These are phyloP conservation scores for Paratrypauchen microcephalus DNA, from an alignment of 2,797 vertebrate genomes.

Conservation along the genomic window DNA sequence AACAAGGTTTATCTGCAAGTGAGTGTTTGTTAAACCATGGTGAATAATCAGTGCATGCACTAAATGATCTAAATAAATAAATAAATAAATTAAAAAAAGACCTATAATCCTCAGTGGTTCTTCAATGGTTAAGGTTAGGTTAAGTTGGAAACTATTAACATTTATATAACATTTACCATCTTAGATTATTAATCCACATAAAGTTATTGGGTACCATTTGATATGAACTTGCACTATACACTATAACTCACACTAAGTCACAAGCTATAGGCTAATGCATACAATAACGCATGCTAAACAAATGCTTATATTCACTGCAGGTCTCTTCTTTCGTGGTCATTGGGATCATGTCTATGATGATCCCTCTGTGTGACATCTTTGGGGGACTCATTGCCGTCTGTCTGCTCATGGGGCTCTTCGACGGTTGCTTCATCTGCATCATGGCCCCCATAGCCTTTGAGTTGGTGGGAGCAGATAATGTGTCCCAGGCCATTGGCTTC, in stretches of 20 bases:
- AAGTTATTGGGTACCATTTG: neutral
- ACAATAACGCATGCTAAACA: neutral
- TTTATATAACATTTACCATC: no score
- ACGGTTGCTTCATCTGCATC: slow-evolving; percentile 97
- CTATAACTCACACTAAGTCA: neutral
- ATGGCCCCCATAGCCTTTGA: slow-evolving; percentile 98
- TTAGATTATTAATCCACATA: no score
- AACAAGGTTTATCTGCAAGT: slow-evolving; percentile 97
- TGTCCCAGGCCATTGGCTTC: slow-evolving; percentile 96
- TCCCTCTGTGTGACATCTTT: slow-evolving; percentile 86
- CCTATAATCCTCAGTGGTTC: no score
- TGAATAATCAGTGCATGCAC: neutral
- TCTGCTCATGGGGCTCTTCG: slow-evolving; percentile 94
- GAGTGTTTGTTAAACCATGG: slow-evolving; percentile 8
- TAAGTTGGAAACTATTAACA: no score
- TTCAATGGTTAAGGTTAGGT: no score
- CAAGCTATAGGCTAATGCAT: neutral
- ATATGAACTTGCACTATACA: neutral
- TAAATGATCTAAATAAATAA: no score
- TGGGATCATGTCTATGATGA: slow-evolving; percentile 97
- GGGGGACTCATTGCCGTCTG: slow-evolving; percentile 90
- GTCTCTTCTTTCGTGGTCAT: slow-evolving; percentile 92
- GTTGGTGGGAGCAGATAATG: slow-evolving; percentile 86
- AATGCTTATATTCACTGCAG: slow-evolving; percentile 60
- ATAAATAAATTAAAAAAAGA: no score